These are phyloP conservation scores for Scaptodrosophila lebanonensis DNA, from an alignment of 1,140 invertebrate species.

Conservation along the genomic window DNA sequence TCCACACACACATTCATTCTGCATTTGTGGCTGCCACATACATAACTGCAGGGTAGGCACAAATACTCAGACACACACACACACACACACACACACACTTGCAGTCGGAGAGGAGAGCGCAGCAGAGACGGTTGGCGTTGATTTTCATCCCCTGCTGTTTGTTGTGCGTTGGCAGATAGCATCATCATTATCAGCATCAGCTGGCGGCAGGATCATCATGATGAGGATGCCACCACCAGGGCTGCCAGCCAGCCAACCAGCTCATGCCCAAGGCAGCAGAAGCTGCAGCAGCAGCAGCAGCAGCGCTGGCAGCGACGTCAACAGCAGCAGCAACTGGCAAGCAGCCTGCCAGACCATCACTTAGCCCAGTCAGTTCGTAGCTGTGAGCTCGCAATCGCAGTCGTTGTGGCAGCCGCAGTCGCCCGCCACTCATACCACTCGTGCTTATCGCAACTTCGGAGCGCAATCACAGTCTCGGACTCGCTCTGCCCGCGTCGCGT, in stretches of 20 bases:
- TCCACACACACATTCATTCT: constrained; percentile 7
- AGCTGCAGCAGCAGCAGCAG: constrained; percentile 25
- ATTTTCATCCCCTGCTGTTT: constrained; percentile 60
- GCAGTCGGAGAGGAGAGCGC: neutral
- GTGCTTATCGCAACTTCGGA: neutral
- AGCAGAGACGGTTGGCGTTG: constrained; percentile 13
- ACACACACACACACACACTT: constrained; percentile 4
- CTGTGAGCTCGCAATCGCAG: constrained; percentile 43
- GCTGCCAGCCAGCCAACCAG: too few relatives aligned
- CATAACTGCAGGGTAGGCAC: constrained; percentile 28
- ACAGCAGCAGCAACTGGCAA: constrained; percentile 37
- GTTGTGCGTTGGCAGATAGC: constrained; percentile 48
- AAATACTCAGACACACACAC: neutral
- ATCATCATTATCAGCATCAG: constrained; percentile 21
- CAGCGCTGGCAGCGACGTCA: constrained; percentile 39
- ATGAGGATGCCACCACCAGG: neutral
- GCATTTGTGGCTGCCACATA: neutral
- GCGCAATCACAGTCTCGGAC: neutral
- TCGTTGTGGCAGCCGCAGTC: constrained; percentile 19
- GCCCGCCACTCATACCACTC: constrained; percentile 30
- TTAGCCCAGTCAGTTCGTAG: constrained; percentile 60
- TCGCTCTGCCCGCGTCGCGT: constrained; percentile 51
- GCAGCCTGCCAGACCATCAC: constrained; percentile 31
- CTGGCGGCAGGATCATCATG: constrained; percentile 2
- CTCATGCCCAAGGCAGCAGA: constrained; percentile 15